Base-by-base conservation (phyloP, 2,797 vertebrate species). In the Takifugu ocellatus region DNA sequence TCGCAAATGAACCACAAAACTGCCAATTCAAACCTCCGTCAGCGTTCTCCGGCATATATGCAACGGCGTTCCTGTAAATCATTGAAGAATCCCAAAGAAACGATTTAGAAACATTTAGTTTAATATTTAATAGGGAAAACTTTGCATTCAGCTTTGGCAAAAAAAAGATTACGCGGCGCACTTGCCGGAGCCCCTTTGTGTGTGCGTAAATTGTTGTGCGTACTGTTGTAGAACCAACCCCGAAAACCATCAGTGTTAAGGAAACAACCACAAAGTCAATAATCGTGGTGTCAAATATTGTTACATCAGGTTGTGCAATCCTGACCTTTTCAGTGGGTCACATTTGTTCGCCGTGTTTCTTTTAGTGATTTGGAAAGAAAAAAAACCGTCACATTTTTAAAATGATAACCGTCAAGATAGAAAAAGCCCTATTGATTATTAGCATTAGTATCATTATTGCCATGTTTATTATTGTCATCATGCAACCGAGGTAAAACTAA, bases 401-500 rank as follows among this genome's bases (percentile, higher is more conserved):
- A 17, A 29, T 51, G 48, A 55, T 39, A 54, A 17, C 27, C 16
- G 29, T 59, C 61, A 46, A 55, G 44, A 12, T 3, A 26, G 59
- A 39, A 39, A 10, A 33, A 21, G 21, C 21, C 36, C 31, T 44
- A 17, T 15, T 55, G 21, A 21, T 21, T 61, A 0, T 25, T 26
- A 10, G 31, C 10, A 33, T 7, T 33, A 33, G 31, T 33, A 39
- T 39, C 14, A 39, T 3, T 39, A 14, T 39, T 39, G 3, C 7
- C 7, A 29, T 29, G 4, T 1, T 39, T 39, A 39, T 39, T 10
- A 39, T 39, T 3, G 2, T 57, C 25, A 56, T 65, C 14, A 66
- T 66, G 67, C 74, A 72, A 67, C 69, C 56, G 66, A 62, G 51
- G 61, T 72, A 63, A 74, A 78, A 75, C 68, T 63, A 75, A 69